Conservation (phyloP, 2,888 invertebrate genomes). For the Seira ritae region DNA sequence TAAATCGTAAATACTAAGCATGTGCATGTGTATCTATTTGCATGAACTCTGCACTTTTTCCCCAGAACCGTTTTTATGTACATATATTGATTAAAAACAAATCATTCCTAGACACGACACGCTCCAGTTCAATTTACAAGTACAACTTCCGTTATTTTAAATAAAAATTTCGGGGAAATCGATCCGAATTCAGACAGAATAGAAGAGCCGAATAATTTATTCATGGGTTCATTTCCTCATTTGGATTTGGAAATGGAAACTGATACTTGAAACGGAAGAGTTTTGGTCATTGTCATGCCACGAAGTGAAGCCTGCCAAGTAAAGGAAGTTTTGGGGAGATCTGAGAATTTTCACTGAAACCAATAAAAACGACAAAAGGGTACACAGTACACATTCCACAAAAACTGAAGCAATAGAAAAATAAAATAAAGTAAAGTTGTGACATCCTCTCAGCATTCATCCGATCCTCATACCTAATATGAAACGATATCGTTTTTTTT, state of each 20-base stretch:
- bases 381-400: not conserved
- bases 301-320: too few species aligned
- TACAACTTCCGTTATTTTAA: not conserved
- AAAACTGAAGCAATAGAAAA: not conserved
- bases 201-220: not conserved
- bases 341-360: not conserved
- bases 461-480: too few species aligned
- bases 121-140: not conserved
- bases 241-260: too few species aligned
- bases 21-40: slow-evolving; percentile 25
- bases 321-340: too few species aligned
- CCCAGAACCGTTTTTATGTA: not conserved
- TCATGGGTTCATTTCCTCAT: not conserved
- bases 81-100: not conserved
- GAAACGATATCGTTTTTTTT: not conserved
- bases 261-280: not conserved
- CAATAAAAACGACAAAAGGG: not conserved
- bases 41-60: slow-evolving; percentile 39
- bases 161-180: not conserved
- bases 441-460: not conserved
- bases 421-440: not conserved
- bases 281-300: not conserved
- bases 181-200: not conserved
- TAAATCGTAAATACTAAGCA: not conserved
- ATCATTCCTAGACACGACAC: not conserved